Percentiles rank a stretch among this genome's conserved stretches.
Conservation (phyloP, 2,797 vertebrate genomes). For the Cuniculus paca region DNA sequence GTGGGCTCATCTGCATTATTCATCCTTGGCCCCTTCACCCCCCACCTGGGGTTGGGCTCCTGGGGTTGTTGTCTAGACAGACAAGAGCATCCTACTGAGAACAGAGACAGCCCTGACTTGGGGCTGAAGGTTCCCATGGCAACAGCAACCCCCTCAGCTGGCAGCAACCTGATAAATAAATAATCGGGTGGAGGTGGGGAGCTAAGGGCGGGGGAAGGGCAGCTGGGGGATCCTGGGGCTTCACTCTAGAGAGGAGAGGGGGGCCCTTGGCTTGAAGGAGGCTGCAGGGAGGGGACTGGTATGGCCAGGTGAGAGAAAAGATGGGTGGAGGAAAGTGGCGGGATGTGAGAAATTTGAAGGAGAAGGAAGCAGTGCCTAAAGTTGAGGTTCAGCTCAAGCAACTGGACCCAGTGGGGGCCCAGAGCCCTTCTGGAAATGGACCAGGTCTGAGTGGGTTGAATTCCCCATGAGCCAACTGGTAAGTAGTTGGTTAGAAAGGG, state of each 20-base stretch:
- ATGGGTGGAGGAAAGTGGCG: background rate
- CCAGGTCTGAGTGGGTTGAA: background rate
- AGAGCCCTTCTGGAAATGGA: background rate
- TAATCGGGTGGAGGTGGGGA: constrained; percentile 53
- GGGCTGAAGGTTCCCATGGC: constrained; percentile 86
- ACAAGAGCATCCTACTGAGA: constrained; percentile 82
- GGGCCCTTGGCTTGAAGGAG: background rate
- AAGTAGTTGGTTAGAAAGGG: background rate
- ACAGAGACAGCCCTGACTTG: constrained; percentile 79
- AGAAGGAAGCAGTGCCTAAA: background rate
- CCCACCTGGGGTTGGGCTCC: constrained; percentile 66
- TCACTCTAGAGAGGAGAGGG: background rate
- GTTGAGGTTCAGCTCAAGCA: background rate
- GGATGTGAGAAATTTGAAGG: background rate
- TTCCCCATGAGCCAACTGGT: background rate
- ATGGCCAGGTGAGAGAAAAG: background rate
- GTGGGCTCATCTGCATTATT: constrained; percentile 38
- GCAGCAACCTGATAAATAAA: constrained; percentile 76
- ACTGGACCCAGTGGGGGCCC: background rate
- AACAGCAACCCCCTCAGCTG: constrained; percentile 81
- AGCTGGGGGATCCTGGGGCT: background rate
- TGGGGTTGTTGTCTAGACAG: constrained; percentile 77
- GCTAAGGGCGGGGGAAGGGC: constrained; percentile 37
- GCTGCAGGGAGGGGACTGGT: background rate
- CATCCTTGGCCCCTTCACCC: background rate